Evolutionary conservation across 2,797 vertebrate species (phyloP).

Genomic region (Tolypeutes matacus): DNA sequence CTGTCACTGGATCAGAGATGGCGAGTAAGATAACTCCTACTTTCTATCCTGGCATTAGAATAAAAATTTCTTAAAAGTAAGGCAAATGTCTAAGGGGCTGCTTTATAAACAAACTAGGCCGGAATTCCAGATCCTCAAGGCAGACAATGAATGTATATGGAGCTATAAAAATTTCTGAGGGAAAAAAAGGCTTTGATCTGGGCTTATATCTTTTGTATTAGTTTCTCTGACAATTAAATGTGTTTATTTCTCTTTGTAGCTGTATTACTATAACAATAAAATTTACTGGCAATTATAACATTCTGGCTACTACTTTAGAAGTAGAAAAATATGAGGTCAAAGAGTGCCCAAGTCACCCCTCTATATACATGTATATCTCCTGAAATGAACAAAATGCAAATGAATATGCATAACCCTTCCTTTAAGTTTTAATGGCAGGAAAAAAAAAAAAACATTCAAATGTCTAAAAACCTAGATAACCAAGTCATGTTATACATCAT

Average conservation of each 20-base stretch:
- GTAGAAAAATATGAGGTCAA: not conserved
- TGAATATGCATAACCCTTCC: not conserved
- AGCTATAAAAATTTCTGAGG: not conserved
- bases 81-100: not conserved
- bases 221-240: slow-evolving; percentile 29
- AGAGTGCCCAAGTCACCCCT: too few species aligned
- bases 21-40: not conserved
- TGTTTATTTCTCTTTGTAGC: not conserved
- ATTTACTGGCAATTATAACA: not conserved
- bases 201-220: slow-evolving; percentile 8
- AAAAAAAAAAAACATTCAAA: not conserved
- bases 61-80: slow-evolving; percentile 9
- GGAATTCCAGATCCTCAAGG: slow-evolving; percentile 22
- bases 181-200: not conserved
- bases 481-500: slow-evolving; percentile 58
- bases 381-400: not conserved
- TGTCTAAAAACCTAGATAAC: slow-evolving; percentile 1
- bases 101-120: not conserved
- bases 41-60: not conserved
- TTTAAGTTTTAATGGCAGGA: slow-evolving; percentile 1
- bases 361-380: not conserved
- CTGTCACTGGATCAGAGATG: not conserved
- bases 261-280: not conserved
- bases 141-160: not conserved
- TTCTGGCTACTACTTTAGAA: not conserved